phyloP scores from a whole-genome alignment of 1,140 invertebrate genomes.

The Pollicipes pollicipes region DNA sequence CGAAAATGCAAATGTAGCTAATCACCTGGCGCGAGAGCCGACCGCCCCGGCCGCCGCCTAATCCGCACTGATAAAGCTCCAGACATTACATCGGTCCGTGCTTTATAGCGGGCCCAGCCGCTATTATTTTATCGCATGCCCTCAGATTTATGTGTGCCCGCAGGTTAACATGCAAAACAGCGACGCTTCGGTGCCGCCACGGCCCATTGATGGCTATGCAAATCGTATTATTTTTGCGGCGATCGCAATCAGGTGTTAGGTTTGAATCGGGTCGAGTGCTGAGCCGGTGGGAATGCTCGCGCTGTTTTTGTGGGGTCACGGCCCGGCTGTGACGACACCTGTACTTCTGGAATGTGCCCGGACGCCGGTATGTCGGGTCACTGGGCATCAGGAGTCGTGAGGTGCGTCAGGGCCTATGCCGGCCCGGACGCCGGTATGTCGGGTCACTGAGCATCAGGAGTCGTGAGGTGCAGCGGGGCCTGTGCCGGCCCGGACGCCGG shows the following conservation, averaged over 20 bases:
- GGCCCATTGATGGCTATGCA: neutral
- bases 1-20: neutral
- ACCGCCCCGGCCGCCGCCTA: neutral
- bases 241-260: neutral
- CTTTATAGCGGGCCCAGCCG: neutral
- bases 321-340: too few species aligned
- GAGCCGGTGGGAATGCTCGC: neutral
- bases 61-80: neutral
- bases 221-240: constrained; percentile 1
- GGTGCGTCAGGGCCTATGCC: too few species aligned
- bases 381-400: too few species aligned
- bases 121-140: neutral
- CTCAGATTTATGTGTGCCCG: neutral
- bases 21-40: neutral
- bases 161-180: neutral
- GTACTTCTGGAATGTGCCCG: neutral
- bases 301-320: too few species aligned
- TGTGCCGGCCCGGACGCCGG: too few species aligned
- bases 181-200: neutral
- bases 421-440: too few species aligned
- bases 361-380: neutral
- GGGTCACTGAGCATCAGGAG: too few species aligned
- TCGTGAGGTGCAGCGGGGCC: too few species aligned
- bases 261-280: neutral
- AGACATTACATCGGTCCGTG: neutral